These are phyloP conservation scores for Cyphomyrus plagiostoma DNA, from an alignment of 2,113 vertebrate genomes.

Conservation along the genomic window DNA sequence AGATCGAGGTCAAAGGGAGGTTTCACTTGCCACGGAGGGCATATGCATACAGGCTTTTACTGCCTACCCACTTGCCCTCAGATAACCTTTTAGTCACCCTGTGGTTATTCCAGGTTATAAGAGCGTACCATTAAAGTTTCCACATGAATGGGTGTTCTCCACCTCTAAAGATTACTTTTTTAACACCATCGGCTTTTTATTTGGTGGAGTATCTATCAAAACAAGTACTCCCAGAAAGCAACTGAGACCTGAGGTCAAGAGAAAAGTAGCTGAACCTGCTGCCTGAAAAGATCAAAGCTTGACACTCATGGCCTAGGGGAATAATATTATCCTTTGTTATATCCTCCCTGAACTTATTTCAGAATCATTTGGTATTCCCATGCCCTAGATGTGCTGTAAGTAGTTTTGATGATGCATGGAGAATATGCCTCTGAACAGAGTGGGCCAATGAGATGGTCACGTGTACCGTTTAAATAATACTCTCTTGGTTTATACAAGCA, in stretches of 20 bases:
- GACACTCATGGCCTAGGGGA: neutral
- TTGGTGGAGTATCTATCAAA: neutral
- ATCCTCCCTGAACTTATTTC: slow-evolving; percentile 38
- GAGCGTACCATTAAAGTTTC: neutral
- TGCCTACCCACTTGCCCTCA: neutral
- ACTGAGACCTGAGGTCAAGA: neutral
- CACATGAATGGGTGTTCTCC: neutral
- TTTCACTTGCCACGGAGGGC: neutral
- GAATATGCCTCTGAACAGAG: neutral
- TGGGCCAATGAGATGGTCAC: too few species aligned
- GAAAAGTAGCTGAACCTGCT: neutral
- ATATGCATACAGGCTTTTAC: neutral
- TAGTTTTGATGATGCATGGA: neutral
- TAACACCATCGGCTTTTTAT: neutral
- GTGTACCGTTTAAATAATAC: neutral
- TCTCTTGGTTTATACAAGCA: neutral
- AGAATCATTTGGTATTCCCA: neutral
- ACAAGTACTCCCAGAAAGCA: neutral
- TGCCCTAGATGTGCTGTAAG: neutral
- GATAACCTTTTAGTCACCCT: neutral
- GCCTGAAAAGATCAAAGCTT: neutral
- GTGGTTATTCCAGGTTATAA: neutral
- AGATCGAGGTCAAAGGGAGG: slow-evolving; percentile 8
- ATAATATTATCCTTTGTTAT: slow-evolving; percentile 36
- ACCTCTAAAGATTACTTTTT: neutral